These are phyloP conservation scores for Andrena minutula DNA, from an alignment of 2,888 invertebrate genomes.

Conservation along the genomic window DNA sequence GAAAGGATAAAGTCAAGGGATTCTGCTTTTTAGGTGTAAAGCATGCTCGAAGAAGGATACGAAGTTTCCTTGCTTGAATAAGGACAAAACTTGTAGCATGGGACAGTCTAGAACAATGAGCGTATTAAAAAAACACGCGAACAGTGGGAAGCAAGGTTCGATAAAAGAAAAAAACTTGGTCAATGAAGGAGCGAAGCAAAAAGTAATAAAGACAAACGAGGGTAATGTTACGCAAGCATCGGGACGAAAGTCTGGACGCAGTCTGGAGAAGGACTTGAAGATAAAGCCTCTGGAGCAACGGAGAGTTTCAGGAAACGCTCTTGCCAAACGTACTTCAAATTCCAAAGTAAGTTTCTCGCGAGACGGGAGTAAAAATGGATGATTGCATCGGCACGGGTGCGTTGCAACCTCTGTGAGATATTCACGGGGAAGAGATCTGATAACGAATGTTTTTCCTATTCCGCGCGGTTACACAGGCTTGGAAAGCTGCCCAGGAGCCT, in stretches of 20 bases:
- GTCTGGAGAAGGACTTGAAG: conserved; percentile 2
- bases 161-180: neutral
- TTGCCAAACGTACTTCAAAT: conserved; percentile 41
- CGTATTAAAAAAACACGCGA: neutral
- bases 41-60: neutral
- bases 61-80: neutral
- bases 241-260: neutral
- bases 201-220: neutral
- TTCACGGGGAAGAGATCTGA: conserved; percentile 52
- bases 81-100: neutral
- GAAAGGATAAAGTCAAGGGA: too few relatives aligned
- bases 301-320: conserved; percentile 33
- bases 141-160: neutral
- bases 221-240: neutral
- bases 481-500: conserved; percentile 66
- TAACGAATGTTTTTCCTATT: conserved; percentile 55
- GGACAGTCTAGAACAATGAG: too few relatives aligned
- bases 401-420: conserved; percentile 29
- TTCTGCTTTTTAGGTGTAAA: too few relatives aligned
- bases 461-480: conserved; percentile 52
- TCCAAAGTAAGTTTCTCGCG: conserved; percentile 44
- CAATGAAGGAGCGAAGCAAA: neutral
- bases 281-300: conserved; percentile 34
- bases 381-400: conserved; percentile 24
- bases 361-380: neutral